Evolutionary conservation across 1,140 invertebrate species (phyloP).

Genomic region (Melanaphis sacchari): DNA sequence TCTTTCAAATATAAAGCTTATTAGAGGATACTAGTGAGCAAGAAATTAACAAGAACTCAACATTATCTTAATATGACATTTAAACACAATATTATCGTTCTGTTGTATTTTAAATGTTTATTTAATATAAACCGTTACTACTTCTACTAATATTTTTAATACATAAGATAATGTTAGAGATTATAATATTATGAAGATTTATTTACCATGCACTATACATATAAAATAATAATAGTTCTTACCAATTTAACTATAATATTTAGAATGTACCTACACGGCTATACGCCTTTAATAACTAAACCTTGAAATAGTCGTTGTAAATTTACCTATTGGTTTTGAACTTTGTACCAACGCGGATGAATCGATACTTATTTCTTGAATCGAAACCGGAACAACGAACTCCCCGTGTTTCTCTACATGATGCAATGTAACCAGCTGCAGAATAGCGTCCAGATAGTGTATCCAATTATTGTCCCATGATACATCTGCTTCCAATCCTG

Average conservation of each 20-base stretch:
- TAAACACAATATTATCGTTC: background rate
- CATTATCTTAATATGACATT: background rate
- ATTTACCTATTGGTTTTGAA: background rate
- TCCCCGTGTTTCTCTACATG: background rate
- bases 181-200: background rate
- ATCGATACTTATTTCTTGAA: background rate
- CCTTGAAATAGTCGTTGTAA: background rate
- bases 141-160: too few relatives aligned
- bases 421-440: background rate
- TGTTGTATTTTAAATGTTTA: background rate
- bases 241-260: background rate
- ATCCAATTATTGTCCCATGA: conserved; percentile 25
- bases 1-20: background rate
- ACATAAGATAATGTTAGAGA: too few relatives aligned
- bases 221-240: background rate
- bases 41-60: background rate
- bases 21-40: background rate
- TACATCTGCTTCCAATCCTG: background rate
- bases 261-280: background rate
- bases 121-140: background rate
- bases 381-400: background rate
- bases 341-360: background rate
- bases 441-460: conserved; percentile 1
- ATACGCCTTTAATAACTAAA: background rate
- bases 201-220: background rate